Base-by-base conservation (phyloP, 2,113 vertebrate genomes). In the Microtus richardsoni region DNA sequence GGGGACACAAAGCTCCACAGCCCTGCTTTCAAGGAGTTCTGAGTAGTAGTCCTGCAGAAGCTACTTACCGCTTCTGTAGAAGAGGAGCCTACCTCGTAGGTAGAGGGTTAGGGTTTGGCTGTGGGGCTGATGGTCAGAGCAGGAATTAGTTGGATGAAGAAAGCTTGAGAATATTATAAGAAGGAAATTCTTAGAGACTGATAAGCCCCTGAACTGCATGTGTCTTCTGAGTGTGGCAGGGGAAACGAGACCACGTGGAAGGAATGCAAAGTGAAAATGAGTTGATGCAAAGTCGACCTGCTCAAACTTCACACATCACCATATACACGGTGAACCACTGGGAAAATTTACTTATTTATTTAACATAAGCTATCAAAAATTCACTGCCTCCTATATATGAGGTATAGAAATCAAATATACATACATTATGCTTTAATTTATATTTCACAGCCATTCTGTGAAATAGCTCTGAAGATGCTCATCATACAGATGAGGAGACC, bases 121-220 rank as follows among this genome's bases (percentile, higher is more conserved):
- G 73, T 44, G 74, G 12, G 28, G 26, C 28, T 54, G 41, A 33
- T 7, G 5, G 13, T 33, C 21, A 47, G n/a, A 33, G 1, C 24
- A 7, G 10, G 39, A 83, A n/a, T 33, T 36, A 68, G 52, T 28
- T 21, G 64, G 13, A 5, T 58, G 13, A 85, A 60, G 58, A 77
- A 19, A 7, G 21, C 7, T 17, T 49, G 30, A 47, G 36, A 41
- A 5, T 6, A 39, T 71, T 33, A 24, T 13, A 7, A 88, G 83
- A 68, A 79, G 12, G 62, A 77, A 28, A 16, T 28, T 44, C 28
- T 26, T 79, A 26, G 70, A 52, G 68, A n/a, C 30, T 39, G 41
- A n/a, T 4, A n/a, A 36, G 30, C 17, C 3, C 0, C 0, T 68
- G 62, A 33, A 52, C 36, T 52, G 0, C 0, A 0, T 77, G 36